Base-by-base conservation (phyloP, 2,113 vertebrate species). In the Solea senegalensis region DNA sequence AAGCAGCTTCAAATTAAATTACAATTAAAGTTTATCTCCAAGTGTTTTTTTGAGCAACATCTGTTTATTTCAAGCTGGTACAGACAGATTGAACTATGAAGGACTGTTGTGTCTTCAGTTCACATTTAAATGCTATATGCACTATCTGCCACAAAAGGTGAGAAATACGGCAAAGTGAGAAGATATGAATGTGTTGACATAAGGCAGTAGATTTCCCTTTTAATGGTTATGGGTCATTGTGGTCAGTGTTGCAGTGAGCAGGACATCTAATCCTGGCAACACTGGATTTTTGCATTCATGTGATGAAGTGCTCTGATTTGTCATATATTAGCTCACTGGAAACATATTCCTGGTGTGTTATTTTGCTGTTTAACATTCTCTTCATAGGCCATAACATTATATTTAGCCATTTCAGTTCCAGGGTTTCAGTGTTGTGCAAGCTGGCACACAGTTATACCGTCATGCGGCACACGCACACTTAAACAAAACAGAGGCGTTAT, bases 1-100 rank as follows among this genome's bases (percentile, higher is more conserved):
- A 12, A 61, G 28, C 7, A 53, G 40, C 15, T 75, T 11, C 15
- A 51, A 16, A 62, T 48, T 40, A 39, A 61, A 49, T 68, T 58
- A 14, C 16, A 21, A 26, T 5, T 58, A 43, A 43, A 68, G 26
- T n/a, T 63, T 27, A 55, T 50, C 14, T 27, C 43, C 9, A 14
- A 46, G 52, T 40, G n/a, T 14, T 39, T 67, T 67, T 56, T 63
- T 14, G 43, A 59, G 59, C n/a, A 27, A 7, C 28, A 7, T 46
- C 10, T 48, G 34, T 48, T 43, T 61, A 15, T 55, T 3, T 44
- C 57, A 10, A 28, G 46, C 16, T 62, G 9, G n/a, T 26, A 28
- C 44, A 16, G 44, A 48, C 11, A 14, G 45, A 13, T 14, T 48
- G 11, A 13, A 48, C 11, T 14, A 48, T 14, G 5, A 34, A 2